Evolutionary conservation across 2,888 invertebrate species (phyloP), one percentile per base, ranked within the genome.

Genomic region (Achlya flavicornis): DNA sequence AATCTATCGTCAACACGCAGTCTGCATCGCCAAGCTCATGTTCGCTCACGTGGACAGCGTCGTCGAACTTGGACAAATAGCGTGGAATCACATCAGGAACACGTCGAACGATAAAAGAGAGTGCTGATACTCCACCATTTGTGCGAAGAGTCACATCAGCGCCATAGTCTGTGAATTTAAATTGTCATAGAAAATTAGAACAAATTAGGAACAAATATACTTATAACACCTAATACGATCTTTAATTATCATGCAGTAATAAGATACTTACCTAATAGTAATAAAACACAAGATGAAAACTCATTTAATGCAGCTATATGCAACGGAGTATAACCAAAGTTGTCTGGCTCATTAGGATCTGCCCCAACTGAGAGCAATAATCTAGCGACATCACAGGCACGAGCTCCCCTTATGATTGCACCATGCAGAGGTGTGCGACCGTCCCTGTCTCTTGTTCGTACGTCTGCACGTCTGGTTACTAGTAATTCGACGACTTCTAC

Each of bases 21-120:
- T 98, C 97, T 0, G 97, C 97, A 75, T 98, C 97, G 0, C 97
- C 97, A 33, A 97, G 93, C 83, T 98, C 97, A 77, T 97, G 97
- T 78, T 97, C 97, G 77, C 96, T 97, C 8, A 97, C 94, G 72
- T 96, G 96, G 14, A 97, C 96, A 0, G 97, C 96, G 48, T 96
- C 94, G 75, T 97, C 97, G 58, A 97, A 94, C 81, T 97, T 96
- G 60, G 94, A 89, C 62, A 96, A 87, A 63, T 96, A 95, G 62
- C 96, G 95, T 0, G 97, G 96, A 58, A 97, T 94, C 6, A 97
- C 96, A 72, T 97, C 97, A 0, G 98, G 97, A 0, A 97, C 97
- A 71, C 97, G 94, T n/a, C 97, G 95, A 1, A 97, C 96, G 64
- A 98, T 97, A 76, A 97, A 97, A 12, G 96, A 96, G 14, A 98